Evolutionary conservation across 2,888 invertebrate genomes (phyloP).

Genomic region (Pseudococcus longispinus): DNA sequence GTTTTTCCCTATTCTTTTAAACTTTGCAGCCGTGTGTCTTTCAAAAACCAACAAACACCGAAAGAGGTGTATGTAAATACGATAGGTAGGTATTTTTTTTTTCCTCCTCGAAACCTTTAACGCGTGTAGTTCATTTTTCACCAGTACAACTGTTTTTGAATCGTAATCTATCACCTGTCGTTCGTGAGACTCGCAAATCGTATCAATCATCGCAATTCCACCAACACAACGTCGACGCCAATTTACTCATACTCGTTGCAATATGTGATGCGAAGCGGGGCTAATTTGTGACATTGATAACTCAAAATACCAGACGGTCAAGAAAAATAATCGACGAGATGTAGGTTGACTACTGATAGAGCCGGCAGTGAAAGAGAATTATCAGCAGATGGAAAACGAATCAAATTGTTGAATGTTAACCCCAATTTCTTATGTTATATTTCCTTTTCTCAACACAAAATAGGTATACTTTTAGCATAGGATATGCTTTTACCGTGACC

Average conservation of each 20-base stretch:
- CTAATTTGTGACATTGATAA: neutral
- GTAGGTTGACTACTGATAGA: too few species aligned
- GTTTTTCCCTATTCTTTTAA: neutral
- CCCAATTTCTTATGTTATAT: too few species aligned
- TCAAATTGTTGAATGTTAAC: too few species aligned
- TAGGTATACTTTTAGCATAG: too few species aligned
- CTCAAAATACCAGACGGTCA: too few species aligned
- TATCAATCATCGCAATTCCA: neutral
- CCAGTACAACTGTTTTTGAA: slow-evolving; percentile 29
- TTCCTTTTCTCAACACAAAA: too few species aligned
- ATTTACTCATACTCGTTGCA: neutral
- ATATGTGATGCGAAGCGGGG: neutral
- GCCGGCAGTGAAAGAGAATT: too few species aligned
- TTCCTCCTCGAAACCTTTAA: neutral
- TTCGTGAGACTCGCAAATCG: neutral
- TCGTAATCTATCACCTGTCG: slow-evolving; percentile 16
- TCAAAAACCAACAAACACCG: neutral
- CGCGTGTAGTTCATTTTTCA: slow-evolving; percentile 23
- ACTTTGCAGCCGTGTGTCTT: neutral
- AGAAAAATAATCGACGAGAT: too few species aligned
- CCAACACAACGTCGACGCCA: neutral
- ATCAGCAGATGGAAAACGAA: too few species aligned
- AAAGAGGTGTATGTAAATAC: slow-evolving; percentile 20
- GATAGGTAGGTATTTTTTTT: neutral
- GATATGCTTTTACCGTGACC: too few species aligned